Percentiles rank a stretch among this genome's conserved stretches.
phyloP scores from a whole-genome alignment of 2,888 invertebrate species.

The Athetis lepigone region DNA sequence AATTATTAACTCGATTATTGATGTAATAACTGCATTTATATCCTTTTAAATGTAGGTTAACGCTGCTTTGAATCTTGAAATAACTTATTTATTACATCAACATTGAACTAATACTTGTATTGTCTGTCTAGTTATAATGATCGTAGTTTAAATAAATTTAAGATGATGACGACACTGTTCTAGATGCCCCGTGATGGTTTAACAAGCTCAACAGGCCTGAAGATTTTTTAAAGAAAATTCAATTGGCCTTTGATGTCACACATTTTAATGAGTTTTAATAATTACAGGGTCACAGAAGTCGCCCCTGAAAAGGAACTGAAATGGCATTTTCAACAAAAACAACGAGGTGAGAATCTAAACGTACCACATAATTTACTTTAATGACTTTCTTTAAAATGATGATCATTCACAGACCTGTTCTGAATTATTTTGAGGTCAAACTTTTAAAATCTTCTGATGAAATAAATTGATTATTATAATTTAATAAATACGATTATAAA shows the following conservation, averaged over 20 bases:
- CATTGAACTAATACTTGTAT: too few species aligned
- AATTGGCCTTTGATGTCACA: not conserved
- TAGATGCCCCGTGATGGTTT: slow-evolving; percentile 69
- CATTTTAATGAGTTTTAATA: not conserved
- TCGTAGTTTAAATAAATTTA: not conserved
- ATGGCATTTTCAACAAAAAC: too few species aligned
- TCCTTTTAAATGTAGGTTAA: too few species aligned
- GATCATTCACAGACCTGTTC: slow-evolving; percentile 89
- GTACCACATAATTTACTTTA: not conserved
- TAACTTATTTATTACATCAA: too few species aligned
- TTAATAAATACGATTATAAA: not conserved
- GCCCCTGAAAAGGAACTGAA: not conserved
- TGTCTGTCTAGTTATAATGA: too few species aligned
- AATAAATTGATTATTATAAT: not conserved
- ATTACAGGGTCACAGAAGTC: slow-evolving; percentile 11
- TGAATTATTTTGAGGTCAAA: slow-evolving; percentile 84
- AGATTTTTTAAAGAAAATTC: not conserved
- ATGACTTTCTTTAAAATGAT: slow-evolving; percentile 70
- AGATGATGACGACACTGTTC: slow-evolving; percentile 70
- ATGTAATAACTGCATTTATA: too few species aligned
- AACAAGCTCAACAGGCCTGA: slow-evolving; percentile 85
- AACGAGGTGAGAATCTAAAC: slow-evolving; percentile 34
- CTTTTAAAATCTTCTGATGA: slow-evolving; percentile 65
- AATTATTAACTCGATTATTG: too few species aligned
- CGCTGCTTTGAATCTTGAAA: too few species aligned